phyloP scores from a whole-genome alignment of 1,140 invertebrate genomes.

The Acromyrmex echinatior region DNA sequence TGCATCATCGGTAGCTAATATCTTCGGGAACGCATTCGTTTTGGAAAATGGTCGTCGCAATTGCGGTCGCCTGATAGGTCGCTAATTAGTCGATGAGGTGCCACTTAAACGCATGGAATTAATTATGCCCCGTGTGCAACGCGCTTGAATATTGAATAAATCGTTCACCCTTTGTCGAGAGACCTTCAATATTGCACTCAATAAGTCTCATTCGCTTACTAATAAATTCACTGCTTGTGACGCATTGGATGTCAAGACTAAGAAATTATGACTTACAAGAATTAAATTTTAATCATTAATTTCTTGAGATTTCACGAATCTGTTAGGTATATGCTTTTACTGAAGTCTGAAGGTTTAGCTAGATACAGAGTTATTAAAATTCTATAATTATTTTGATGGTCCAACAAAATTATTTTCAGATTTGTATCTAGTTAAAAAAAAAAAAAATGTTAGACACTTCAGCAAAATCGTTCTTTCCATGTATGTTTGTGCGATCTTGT shows the following conservation, averaged over 20 bases:
- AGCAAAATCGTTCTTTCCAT: too few relatives aligned
- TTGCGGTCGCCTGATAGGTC: constrained; percentile 51
- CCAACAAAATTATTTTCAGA: too few relatives aligned
- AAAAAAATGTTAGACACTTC: too few relatives aligned
- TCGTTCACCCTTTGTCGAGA: constrained; percentile 13
- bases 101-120: constrained; percentile 52
- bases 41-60: constrained; percentile 8
- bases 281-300: constrained; percentile 1
- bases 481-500: background rate
- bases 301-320: background rate
- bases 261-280: background rate
- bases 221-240: constrained; percentile 13
- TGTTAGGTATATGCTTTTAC: background rate
- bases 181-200: background rate
- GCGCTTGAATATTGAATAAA: constrained; percentile 26
- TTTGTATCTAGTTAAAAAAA: too few relatives aligned
- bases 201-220: background rate
- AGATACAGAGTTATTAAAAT: too few relatives aligned
- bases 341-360: background rate
- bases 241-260: background rate
- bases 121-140: constrained; percentile 47
- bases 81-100: constrained; percentile 71
- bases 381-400: too few relatives aligned
- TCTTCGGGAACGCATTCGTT: constrained; percentile 34
- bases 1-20: constrained; percentile 37